Percentiles rank a stretch among this genome's conserved stretches.
phyloP scores from a whole-genome alignment of 2,888 invertebrate species.

The Pristionchus exspectatus region DNA sequence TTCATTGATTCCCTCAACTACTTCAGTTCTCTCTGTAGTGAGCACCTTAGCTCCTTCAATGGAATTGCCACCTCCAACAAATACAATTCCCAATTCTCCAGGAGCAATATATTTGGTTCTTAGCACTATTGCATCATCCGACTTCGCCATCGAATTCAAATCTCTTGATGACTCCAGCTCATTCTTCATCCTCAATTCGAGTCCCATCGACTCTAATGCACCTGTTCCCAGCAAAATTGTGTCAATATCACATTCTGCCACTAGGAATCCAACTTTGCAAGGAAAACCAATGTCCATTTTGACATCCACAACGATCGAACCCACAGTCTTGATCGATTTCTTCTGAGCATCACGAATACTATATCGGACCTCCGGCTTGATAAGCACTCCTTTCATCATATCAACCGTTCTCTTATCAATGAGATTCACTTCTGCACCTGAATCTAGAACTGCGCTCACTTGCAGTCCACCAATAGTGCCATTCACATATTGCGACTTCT shows the following conservation, averaged over 20 bases:
- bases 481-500: not conserved
- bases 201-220: too few relatives aligned
- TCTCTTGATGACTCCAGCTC: not conserved
- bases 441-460: not conserved
- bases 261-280: not conserved
- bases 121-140: not conserved
- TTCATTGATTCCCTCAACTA: not conserved
- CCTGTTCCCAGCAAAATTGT: not conserved
- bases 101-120: not conserved
- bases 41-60: not conserved
- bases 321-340: not conserved
- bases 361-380: not conserved
- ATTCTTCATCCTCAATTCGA: not conserved
- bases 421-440: not conserved
- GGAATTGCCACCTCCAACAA: not conserved
- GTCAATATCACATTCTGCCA: not conserved
- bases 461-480: not conserved
- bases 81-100: not conserved
- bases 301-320: not conserved
- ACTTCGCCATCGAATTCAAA: not conserved
- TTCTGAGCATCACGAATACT: not conserved
- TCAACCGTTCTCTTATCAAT: not conserved
- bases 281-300: too few relatives aligned
- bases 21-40: not conserved
- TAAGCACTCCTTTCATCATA: not conserved